A percentile compares a stretch with the other conserved stretches of the same genome.
Conservation (phyloP, 2,113 vertebrate species). For the Toxostoma redivivum region DNA sequence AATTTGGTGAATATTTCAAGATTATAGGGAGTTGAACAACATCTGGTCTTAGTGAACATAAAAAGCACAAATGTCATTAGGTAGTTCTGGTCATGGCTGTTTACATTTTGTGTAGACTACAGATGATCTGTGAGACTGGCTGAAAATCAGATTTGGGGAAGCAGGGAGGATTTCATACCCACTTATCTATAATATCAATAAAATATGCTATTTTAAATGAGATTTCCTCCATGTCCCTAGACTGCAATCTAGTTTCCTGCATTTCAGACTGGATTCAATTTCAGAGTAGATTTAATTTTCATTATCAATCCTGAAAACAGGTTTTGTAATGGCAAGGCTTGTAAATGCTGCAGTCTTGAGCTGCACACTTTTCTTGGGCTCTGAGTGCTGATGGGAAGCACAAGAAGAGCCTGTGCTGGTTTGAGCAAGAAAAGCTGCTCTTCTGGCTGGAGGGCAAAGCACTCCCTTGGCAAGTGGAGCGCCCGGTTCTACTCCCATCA, state of each 20-base stretch:
- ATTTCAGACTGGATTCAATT: slow-evolving; percentile 5
- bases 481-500: slow-evolving; percentile 43
- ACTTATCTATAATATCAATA: background rate
- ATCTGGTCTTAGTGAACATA: background rate
- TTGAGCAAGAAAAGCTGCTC: slow-evolving; percentile 49
- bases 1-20: background rate
- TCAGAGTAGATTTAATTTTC: slow-evolving; percentile 25
- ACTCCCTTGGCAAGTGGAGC: slow-evolving; percentile 38
- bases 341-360: background rate
- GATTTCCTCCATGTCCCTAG: slow-evolving; percentile 7
- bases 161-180: background rate
- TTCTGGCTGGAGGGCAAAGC: slow-evolving; percentile 44
- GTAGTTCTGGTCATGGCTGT: background rate
- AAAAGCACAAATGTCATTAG: background rate
- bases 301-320: background rate
- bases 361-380: background rate
- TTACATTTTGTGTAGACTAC: background rate
- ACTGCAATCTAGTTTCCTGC: background rate
- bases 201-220: slow-evolving; percentile 5
- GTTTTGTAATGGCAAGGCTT: background rate
- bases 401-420: background rate
- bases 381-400: background rate
- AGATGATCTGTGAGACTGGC: background rate
- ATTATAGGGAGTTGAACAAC: background rate
- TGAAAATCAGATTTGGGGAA: background rate